Conservation (phyloP, 2,113 vertebrate genomes). For the Plectropomus leopardus region DNA sequence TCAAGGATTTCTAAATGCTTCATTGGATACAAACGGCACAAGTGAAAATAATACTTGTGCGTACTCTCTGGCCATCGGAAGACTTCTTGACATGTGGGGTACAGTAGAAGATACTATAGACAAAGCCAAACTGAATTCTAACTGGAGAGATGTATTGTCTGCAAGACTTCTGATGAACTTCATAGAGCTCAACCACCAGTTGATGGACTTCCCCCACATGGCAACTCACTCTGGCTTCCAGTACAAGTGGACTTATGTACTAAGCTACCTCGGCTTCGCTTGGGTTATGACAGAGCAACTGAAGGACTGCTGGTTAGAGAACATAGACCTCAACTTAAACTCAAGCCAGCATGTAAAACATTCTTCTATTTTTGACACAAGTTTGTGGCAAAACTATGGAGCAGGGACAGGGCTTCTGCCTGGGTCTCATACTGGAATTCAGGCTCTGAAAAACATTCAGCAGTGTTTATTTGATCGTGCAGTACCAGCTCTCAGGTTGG, state of each 20-base stretch:
- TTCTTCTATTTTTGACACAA: slow-evolving; percentile 36
- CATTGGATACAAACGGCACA: slow-evolving; percentile 33
- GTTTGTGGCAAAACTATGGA: slow-evolving; percentile 56
- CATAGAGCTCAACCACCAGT: slow-evolving; percentile 78
- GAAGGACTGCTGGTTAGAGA: slow-evolving; percentile 83
- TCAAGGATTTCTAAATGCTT: slow-evolving; percentile 56
- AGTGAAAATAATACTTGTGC: slow-evolving; percentile 37
- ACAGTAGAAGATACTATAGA: slow-evolving; percentile 67
- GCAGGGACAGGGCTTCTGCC: slow-evolving; percentile 20
- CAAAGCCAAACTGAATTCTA: slow-evolving; percentile 76
- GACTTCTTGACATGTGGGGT: slow-evolving; percentile 80
- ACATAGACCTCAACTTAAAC: slow-evolving; percentile 73
- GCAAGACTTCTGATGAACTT: slow-evolving; percentile 83
- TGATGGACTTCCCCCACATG: slow-evolving; percentile 50
- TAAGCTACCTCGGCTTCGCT: slow-evolving; percentile 76
- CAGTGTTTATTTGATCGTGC: slow-evolving; percentile 82
- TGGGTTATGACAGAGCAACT: slow-evolving; percentile 81
- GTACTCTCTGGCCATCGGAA: slow-evolving; percentile 70
- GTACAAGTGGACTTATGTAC: slow-evolving; percentile 59
- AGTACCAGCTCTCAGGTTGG: slow-evolving; percentile 73
- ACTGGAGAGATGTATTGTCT: slow-evolving; percentile 84
- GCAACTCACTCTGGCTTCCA: slow-evolving; percentile 55
- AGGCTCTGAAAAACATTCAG: slow-evolving; percentile 49
- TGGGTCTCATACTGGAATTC: slow-evolving; percentile 38
- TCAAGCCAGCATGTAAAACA: slow-evolving; percentile 22